Evolutionary conservation across 2,888 invertebrate species (phyloP), one percentile per base, ranked within the genome.

Genomic region (Chironomus tentans): DNA sequence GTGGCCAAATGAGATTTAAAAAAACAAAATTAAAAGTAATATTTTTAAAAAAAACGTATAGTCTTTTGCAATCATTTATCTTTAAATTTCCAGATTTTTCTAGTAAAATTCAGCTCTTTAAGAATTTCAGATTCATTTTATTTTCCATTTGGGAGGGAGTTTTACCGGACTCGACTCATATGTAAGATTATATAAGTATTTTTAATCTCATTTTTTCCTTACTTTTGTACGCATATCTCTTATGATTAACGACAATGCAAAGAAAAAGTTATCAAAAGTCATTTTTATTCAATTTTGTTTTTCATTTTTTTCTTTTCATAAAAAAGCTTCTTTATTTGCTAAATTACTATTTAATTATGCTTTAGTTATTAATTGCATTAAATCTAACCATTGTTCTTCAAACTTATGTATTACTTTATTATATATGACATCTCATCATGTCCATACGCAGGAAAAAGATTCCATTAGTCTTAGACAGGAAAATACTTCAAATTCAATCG

Each of bases 261-360:
- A 74, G 68, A 46, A 74, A 74, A 73, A 68, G 46, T 68, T 74
- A 68, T 74, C 68, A 74, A 74, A 74, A 74, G 61, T 62, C 61
- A 70, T 70, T 48, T 10, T 21, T 21, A 24, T 22, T 65, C 24
- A 76, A 70, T 56, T 62, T 47, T 68, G 18, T 72, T 56, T 22
- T 21, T 72, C 21, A 50, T 72, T 21, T 22, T 38, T 22, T 50
- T 50, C 24, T 15, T 22, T 65, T 65, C 24, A 24, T 65, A 24
- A 65, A 65, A 24, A 65, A 65, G 21, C 24, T 65, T 65, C 10
- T 48, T 48, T 68, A 7, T 21, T 68, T 38, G 68, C 68, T 38
- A 18, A 15, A 56, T 56, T 18, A 56, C 56, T 56, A 56, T 18
- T 18, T 38, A 38, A 38, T 38, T 38, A 38, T 38, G 38, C 38